phyloP scores from a whole-genome alignment of 2,888 invertebrate genomes.

The Plebejus argus region DNA sequence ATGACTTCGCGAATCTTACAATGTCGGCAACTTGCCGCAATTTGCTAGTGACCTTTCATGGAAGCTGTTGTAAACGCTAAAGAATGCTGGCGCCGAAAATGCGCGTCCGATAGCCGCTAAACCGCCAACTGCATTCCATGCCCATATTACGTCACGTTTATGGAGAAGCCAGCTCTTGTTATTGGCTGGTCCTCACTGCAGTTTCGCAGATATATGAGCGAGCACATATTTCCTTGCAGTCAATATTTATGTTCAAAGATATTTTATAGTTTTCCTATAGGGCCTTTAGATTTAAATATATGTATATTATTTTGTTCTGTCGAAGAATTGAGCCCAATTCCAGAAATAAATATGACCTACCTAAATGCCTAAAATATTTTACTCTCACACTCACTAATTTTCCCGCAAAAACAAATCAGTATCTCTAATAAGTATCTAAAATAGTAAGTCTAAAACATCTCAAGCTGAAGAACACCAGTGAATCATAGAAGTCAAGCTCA shows the following conservation, averaged over 20 bases:
- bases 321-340: not conserved
- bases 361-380: no score
- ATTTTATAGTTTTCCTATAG: not conserved
- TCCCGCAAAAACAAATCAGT: no score
- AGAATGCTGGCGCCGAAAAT: slow-evolving; percentile 17
- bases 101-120: not conserved
- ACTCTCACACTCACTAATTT: no score
- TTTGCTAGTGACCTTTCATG: slow-evolving; percentile 3
- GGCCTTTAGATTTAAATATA: not conserved
- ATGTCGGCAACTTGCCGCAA: not conserved
- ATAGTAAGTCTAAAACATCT: no score
- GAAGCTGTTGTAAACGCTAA: not conserved
- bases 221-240: not conserved
- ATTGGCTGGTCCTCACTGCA: slow-evolving; percentile 25
- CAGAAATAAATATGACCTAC: no score
- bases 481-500: no score
- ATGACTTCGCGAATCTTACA: not conserved
- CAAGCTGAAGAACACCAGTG: no score
- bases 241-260: not conserved
- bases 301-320: not conserved
- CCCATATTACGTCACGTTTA: slow-evolving; percentile 12
- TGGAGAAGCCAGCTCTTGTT: not conserved
- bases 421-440: no score
- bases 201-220: not conserved
- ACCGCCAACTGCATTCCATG: slow-evolving; percentile 21